phyloP scores from a whole-genome alignment of 2,888 invertebrate genomes.

The Vanessa cardui region DNA sequence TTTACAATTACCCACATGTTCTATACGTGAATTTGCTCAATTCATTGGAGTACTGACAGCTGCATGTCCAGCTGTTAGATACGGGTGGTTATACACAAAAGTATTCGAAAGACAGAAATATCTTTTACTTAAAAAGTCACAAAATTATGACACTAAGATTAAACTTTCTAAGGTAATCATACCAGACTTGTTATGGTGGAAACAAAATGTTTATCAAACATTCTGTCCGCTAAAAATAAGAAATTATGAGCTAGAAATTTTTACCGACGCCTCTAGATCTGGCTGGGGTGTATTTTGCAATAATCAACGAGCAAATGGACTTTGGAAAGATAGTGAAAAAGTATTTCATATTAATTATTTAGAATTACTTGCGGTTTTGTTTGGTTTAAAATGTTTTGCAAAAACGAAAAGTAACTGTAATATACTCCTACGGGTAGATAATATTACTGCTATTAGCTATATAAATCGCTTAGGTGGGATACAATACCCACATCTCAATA shows the following conservation, averaged over 20 bases:
- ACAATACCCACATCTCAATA: not conserved
- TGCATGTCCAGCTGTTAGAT: not conserved
- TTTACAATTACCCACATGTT: not conserved
- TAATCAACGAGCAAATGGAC: not conserved
- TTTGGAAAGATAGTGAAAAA: not conserved
- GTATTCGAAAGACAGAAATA: not conserved
- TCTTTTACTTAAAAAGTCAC: not conserved
- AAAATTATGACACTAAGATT: not conserved
- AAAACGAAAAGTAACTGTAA: not conserved
- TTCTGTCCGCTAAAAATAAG: not conserved
- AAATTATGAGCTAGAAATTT: conserved; percentile 1
- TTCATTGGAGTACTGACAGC: not conserved
- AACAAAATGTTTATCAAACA: not conserved
- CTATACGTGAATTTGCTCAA: not conserved
- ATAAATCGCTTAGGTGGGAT: no score
- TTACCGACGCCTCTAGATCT: not conserved
- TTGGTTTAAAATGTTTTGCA: conserved; percentile 1
- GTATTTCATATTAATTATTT: not conserved
- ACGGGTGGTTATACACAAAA: not conserved
- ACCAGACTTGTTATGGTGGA: not conserved
- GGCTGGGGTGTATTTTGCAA: not conserved
- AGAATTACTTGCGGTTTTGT: not conserved
- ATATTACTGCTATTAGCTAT: no score
- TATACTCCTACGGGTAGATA: not conserved
- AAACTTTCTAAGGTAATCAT: not conserved